Base-by-base conservation (phyloP, 2,888 invertebrate genomes). In the Lordiphosa fenestrarum region DNA sequence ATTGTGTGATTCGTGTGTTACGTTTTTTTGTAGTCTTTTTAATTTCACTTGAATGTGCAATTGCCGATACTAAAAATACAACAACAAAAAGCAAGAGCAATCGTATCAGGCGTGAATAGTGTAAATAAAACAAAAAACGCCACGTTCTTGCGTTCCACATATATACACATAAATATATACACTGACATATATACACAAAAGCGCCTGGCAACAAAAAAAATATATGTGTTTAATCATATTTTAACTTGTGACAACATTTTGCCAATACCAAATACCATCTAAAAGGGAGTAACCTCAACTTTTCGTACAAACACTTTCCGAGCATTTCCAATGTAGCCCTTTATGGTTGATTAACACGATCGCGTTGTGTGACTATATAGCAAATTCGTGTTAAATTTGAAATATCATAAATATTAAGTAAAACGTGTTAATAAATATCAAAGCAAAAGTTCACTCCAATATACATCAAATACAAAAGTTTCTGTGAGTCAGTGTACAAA, bases 291-390 rank as follows among this genome's bases (percentile, higher is more conserved):
- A 10, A 42, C 38, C 1, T 23, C 21, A 13, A 2, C 23, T 21
- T 19, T 12, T 12, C 15, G 21, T 30, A 7, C 37, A n/a, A 44
- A 33, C 48, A 48, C 54, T 62, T 57, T 38, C 53, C 33, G 71
- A 58, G 78, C 51, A 69, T 55, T 86, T 82, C 86, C 88, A 87
- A 87, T 87, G 87, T 87, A 87, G 88, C 86, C 88, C 77, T 67
- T 78, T 67, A 73, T 64, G 73, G 64, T 69, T 71, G 66, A 67
- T 86, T 87, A 87, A 80, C 87, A 87, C 87, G 87, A 85, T 55
- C 69, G 44, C 80, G 85, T 68, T 84, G 82, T 81, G 70, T 74
- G 83, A 84, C 84, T 84, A 77, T 84, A 76, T 73, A 70, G 51
- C 78, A 55, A 77, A 69, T 73, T 86, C 86, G 86, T 87, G 87